Evolutionary conservation across 2,113 vertebrate species (phyloP).

Genomic region (Ailurus styani): DNA sequence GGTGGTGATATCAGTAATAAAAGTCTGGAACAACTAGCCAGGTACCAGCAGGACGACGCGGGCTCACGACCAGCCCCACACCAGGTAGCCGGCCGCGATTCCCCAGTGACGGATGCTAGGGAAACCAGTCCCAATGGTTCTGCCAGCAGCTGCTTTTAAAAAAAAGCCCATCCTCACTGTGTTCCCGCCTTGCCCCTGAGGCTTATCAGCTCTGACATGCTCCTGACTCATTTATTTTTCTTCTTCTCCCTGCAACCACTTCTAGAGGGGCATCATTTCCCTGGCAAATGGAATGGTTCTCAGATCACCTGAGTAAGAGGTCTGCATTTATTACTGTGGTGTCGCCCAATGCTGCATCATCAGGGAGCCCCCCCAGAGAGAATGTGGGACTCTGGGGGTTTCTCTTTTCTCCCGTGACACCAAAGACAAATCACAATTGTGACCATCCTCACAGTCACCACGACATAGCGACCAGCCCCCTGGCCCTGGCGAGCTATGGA

Average conservation of each 20-base stretch:
- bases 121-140: fast-evolving
- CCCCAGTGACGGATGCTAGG: neutral
- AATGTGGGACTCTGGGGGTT: constrained; percentile 55
- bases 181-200: neutral
- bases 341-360: constrained; percentile 34
- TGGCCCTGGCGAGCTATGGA: neutral
- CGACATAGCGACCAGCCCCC: neutral
- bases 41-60: neutral
- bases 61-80: neutral
- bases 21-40: neutral
- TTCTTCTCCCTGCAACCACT: constrained; percentile 68
- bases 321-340: constrained; percentile 68
- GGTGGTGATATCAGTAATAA: neutral
- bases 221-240: constrained; percentile 54
- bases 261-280: constrained; percentile 73
- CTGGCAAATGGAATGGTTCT: constrained; percentile 73
- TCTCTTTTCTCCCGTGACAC: constrained; percentile 60
- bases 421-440: constrained; percentile 42
- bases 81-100: too few species aligned
- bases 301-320: constrained; percentile 79
- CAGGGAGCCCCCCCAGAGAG: constrained; percentile 62
- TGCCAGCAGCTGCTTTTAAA: neutral
- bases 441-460: neutral
- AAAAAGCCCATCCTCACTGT: fast-evolving
- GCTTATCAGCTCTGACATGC: constrained; percentile 54